A percentile compares a stretch with the other conserved stretches of the same genome.
phyloP scores from a whole-genome alignment of 2,113 vertebrate genomes.

The Suricata suricatta region DNA sequence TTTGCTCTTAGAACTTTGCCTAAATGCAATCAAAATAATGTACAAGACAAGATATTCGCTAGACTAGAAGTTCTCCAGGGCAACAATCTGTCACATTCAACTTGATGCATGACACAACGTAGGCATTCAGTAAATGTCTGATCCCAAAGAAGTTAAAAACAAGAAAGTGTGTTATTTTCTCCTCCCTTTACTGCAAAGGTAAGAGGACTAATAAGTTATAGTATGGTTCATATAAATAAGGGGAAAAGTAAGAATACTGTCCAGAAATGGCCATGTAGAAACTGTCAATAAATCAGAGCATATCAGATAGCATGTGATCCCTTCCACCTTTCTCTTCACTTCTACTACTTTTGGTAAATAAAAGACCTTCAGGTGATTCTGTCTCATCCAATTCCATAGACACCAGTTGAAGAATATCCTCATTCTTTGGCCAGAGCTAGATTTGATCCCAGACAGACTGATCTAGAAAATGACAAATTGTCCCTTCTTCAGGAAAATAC shows the following conservation, averaged over 20 bases:
- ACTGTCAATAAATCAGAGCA: not conserved
- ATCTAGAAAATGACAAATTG: not conserved
- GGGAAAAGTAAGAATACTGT: not conserved
- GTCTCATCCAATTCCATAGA: not conserved
- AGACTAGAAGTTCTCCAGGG: not conserved
- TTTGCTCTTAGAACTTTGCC: slow-evolving; percentile 40
- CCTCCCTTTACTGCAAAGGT: not conserved
- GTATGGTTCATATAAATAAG: not conserved
- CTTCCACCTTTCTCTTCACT: not conserved
- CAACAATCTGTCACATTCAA: not conserved
- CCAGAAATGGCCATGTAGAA: not conserved
- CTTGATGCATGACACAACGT: not conserved
- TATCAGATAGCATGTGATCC: not conserved
- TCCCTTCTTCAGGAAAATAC: not conserved
- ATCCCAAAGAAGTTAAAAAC: not conserved
- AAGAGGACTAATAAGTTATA: not conserved
- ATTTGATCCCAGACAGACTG: not conserved
- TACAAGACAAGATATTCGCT: slow-evolving; percentile 28
- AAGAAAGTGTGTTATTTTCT: not conserved
- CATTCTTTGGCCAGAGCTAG: not conserved
- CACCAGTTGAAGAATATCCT: not conserved
- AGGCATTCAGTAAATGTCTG: not conserved
- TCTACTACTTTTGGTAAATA: not conserved
- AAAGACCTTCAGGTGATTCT: not conserved
- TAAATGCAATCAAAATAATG: slow-evolving; percentile 32